Conservation (phyloP, 2,797 vertebrate species). For the Bucorvus abyssinicus region DNA sequence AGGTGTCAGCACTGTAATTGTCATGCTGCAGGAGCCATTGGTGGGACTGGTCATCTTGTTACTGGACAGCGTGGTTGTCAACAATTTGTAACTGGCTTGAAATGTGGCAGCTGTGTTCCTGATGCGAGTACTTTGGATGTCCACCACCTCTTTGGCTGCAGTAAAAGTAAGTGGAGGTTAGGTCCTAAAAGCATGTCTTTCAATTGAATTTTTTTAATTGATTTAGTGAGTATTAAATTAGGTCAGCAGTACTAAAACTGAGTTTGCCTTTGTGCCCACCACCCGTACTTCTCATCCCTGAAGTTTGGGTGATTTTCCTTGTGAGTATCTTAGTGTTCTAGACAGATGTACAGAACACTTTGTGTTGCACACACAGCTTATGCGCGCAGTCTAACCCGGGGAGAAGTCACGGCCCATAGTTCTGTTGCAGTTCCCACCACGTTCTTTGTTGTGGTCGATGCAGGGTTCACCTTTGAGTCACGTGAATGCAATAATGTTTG, state of each 20-base stretch:
- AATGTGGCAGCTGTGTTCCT: constrained; percentile 84
- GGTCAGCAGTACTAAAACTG: background rate
- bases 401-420: background rate
- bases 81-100: constrained; percentile 84
- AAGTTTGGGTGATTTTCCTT: background rate
- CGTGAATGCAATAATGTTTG: background rate
- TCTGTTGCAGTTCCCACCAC: background rate
- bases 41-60: constrained; percentile 83
- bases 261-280: background rate
- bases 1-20: constrained; percentile 90
- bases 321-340: background rate
- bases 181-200: constrained; percentile 44
- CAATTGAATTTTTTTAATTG: background rate
- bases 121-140: constrained; percentile 85
- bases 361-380: fast-evolving
- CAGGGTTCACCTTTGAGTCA: background rate
- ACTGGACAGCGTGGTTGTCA: constrained; percentile 91
- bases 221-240: constrained; percentile 6
- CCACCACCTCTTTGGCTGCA: constrained; percentile 87
- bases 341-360: background rate
- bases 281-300: background rate
- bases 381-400: background rate
- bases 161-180: constrained; percentile 83
- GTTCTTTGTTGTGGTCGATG: background rate
- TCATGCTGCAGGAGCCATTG: constrained; percentile 84